These are phyloP conservation scores for Nasalis larvatus DNA, from an alignment of 2,113 vertebrate species.

Conservation along the genomic window DNA sequence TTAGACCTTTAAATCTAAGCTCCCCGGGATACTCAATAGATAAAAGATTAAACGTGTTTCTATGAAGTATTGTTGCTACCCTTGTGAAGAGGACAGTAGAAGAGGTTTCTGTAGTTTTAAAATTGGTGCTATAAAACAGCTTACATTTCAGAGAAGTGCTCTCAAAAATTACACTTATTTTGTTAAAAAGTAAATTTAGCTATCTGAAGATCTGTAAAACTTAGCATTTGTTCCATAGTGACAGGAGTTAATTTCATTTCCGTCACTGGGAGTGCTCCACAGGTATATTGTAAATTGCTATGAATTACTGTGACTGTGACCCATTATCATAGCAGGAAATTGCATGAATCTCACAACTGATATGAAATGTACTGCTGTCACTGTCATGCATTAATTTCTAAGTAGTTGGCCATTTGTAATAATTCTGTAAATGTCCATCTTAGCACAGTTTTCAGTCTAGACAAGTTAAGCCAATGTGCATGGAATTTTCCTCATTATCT, in stretches of 20 bases:
- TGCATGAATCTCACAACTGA: constrained; percentile 60
- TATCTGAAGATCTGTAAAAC: constrained; percentile 53
- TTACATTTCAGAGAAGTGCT: neutral
- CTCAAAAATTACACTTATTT: constrained; percentile 14
- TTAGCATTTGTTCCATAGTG: constrained; percentile 8
- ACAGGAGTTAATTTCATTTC: constrained; percentile 67
- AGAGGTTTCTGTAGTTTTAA: neutral
- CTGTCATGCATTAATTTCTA: constrained; percentile 70
- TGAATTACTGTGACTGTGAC: constrained; percentile 63
- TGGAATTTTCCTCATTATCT: constrained; percentile 51
- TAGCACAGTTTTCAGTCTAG: constrained; percentile 63
- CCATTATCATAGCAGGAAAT: constrained; percentile 76
- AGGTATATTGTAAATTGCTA: constrained; percentile 68
- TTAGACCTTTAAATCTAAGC: neutral
- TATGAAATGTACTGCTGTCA: constrained; percentile 60
- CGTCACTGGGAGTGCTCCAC: constrained; percentile 37
- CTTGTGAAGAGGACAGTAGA: neutral
- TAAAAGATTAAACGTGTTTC: neutral
- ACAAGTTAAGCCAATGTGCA: constrained; percentile 58
- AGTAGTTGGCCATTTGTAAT: constrained; percentile 67
- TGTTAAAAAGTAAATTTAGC: constrained; percentile 49
- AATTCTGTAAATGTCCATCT: constrained; percentile 63
- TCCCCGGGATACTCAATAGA: neutral
- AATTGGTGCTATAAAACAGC: neutral
- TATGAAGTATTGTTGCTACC: fast-evolving